These are phyloP conservation scores for Chloebia gouldiae DNA, from an alignment of 2,113 vertebrate species.

Conservation along the genomic window DNA sequence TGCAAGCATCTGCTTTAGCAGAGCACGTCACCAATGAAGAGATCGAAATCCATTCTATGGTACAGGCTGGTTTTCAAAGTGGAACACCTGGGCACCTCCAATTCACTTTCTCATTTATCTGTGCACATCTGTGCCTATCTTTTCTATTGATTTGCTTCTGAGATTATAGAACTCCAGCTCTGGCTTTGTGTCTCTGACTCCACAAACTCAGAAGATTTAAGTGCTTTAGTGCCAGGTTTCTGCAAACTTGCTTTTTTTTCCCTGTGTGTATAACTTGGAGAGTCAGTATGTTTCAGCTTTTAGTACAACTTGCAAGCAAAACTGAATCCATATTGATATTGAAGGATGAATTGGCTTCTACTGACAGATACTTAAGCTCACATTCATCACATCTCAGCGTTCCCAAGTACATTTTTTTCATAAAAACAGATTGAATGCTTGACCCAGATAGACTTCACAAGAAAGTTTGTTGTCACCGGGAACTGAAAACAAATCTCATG, in stretches of 20 bases:
- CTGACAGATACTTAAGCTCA: slow-evolving; percentile 39
- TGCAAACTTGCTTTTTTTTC: background rate
- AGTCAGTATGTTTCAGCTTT: background rate
- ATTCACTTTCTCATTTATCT: background rate
- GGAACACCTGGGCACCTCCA: background rate
- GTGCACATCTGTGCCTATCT: background rate
- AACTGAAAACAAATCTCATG: slow-evolving; percentile 28
- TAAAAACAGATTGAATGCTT: slow-evolving; percentile 49
- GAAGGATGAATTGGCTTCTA: background rate
- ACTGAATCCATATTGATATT: background rate
- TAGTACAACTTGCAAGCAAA: background rate
- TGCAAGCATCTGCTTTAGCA: background rate
- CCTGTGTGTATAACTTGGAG: background rate
- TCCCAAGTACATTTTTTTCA: slow-evolving; percentile 13
- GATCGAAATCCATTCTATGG: background rate
- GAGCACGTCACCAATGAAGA: background rate
- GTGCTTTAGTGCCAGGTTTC: background rate
- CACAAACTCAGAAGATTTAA: background rate
- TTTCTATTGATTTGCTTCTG: background rate
- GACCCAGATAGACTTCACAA: slow-evolving; percentile 39
- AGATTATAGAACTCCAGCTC: background rate
- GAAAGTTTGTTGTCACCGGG: slow-evolving; percentile 38
- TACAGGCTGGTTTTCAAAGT: background rate
- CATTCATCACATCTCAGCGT: slow-evolving; percentile 1
- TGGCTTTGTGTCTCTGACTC: background rate